Evolutionary conservation across 2,888 invertebrate genomes (phyloP), one percentile per base, ranked within the genome.

Genomic region (Pandemis cinnamomeana): DNA sequence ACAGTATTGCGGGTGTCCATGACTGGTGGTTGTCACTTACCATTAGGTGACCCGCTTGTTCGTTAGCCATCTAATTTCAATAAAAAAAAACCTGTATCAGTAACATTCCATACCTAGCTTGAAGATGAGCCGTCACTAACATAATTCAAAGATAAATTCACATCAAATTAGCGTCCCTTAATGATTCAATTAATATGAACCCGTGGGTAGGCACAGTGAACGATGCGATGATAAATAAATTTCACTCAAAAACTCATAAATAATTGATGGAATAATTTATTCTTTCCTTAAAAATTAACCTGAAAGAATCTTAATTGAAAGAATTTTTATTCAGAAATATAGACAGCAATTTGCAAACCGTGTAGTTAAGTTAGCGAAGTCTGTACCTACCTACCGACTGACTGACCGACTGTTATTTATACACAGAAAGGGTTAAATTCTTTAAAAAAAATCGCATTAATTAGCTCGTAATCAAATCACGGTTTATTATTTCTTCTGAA

Each of bases 191-290:
- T 61, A 42, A 61, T 53, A 61, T 41, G 8, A 61, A 41, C 36
- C 61, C 36, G 27, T 36, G 27, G 27, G 27, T 4, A 41, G 41
- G 13, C 61, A 27, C 7, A 61, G 61, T 61, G 13, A 61, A 41
- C 61, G 41, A 61, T 61, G 61, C 61, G 61, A 41, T 61, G 41
- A 42, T 13, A 61, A 13, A 61, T 61, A 61, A 61, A 41, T 61
- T 61, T 61, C 61, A 42, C n/a, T 61, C 41, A 61, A 41, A 41
- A 61, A 61, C 61, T 61, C 61, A 61, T 61, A 61, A 64, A 46
- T 15, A 64, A 48, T 64, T 64, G 64, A 64, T 64, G 64, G 27
- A 64, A 64, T 64, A 51, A 51, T 48, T 64, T 48, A 64, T 64
- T 64, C 64, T 11, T 13, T 46, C 27, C 64, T 11, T 61, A 13